Evolutionary conservation across 2,113 vertebrate species (phyloP).

Genomic region (Nibea albiflora): DNA sequence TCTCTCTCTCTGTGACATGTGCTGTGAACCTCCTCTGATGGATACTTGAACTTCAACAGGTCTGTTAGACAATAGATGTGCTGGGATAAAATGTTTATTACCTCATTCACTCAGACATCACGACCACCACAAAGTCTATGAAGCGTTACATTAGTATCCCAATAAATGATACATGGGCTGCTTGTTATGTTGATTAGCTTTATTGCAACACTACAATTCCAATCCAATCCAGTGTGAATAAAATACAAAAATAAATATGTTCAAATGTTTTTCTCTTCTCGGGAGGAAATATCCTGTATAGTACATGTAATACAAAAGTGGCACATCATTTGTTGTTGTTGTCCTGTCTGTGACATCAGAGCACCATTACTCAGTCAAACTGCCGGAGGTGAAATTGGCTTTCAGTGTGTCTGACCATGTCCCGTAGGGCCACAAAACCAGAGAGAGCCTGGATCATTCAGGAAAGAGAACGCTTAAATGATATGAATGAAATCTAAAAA

Average conservation of each 20-base stretch:
- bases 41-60: not conserved
- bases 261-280: not conserved
- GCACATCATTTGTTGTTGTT: not conserved
- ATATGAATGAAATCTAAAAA: accelerated
- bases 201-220: constrained; percentile 26
- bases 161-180: constrained; percentile 14
- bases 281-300: not conserved
- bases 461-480: not conserved
- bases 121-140: not conserved
- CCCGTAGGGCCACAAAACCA: constrained; percentile 88
- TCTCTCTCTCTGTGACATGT: not conserved
- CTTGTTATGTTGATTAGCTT: constrained; percentile 3
- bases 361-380: constrained; percentile 83
- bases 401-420: constrained; percentile 91
- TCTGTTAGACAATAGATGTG: not conserved
- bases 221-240: not conserved
- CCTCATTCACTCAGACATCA: not conserved
- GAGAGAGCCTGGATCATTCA: constrained; percentile 74
- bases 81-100: not conserved
- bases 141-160: not conserved
- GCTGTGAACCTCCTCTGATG: not conserved
- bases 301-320: not conserved
- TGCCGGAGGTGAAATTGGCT: constrained; percentile 89
- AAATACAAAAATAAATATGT: constrained; percentile 62
- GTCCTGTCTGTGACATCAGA: constrained; percentile 16